Evolutionary conservation across 92 coral and sea anemone genomes (phyloP).

Genomic region (Micromussa lordhowensis): DNA sequence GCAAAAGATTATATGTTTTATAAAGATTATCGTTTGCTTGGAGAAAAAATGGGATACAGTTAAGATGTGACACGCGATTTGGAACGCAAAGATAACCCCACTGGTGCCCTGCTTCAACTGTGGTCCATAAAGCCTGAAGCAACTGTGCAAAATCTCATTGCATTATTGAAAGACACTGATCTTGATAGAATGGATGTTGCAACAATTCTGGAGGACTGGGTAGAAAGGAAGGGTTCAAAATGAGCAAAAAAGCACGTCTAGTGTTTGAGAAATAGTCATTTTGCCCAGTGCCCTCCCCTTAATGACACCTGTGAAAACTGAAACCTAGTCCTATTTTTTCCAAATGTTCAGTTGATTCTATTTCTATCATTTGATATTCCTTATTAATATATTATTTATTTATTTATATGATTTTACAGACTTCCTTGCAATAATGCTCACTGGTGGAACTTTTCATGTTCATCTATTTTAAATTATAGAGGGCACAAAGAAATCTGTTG

Average conservation of each 20-base stretch:
- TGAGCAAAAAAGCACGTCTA: background rate
- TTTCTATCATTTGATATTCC: too few species aligned
- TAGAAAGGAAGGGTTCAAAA: background rate
- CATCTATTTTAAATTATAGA: background rate
- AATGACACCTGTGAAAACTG: too few species aligned
- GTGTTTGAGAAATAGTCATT: too few species aligned
- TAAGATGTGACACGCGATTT: slow-evolving; percentile 2
- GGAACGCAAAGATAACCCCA: slow-evolving; percentile 33
- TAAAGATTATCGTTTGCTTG: slow-evolving; percentile 53
- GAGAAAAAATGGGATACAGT: slow-evolving; percentile 30
- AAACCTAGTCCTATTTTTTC: too few species aligned
- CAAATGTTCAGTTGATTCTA: too few species aligned
- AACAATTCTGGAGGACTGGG: slow-evolving; percentile 44
- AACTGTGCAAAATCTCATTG: slow-evolving; percentile 37
- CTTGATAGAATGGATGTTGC: slow-evolving; percentile 44
- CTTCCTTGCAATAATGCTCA: too few species aligned
- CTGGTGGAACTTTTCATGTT: background rate
- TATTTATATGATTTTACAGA: too few species aligned
- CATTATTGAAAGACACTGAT: background rate
- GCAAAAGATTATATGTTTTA: background rate
- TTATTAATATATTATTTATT: too few species aligned
- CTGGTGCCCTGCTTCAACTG: slow-evolving; percentile 30
- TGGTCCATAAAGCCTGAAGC: slow-evolving; percentile 32
- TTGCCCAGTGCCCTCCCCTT: too few species aligned
- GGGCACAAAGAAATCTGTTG: background rate